Percentiles rank a stretch among this genome's conserved stretches.
Evolutionary conservation across 1,140 invertebrate genomes (phyloP).

Genomic region (Aradophagus sp.): DNA sequence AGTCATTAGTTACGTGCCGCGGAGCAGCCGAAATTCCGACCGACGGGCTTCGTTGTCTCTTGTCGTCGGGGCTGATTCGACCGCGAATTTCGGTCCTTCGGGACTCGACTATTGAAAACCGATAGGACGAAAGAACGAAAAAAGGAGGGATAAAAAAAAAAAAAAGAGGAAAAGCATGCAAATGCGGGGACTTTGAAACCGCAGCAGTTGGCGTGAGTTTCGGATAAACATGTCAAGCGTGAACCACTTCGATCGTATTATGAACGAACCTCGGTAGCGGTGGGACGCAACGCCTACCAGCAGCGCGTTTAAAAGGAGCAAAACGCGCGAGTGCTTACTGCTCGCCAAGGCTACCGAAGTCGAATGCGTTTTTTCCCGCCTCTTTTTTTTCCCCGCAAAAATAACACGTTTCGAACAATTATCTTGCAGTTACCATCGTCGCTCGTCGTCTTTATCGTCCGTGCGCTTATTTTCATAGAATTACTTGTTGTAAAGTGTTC

Average conservation of each 20-base stretch:
- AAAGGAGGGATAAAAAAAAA: too few relatives aligned
- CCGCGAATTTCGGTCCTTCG: too few relatives aligned
- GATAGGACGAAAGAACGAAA: too few relatives aligned
- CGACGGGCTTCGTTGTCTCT: too few relatives aligned
- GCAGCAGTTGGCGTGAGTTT: constrained; percentile 21
- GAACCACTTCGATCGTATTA: constrained; percentile 46
- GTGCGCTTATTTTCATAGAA: constrained; percentile 27
- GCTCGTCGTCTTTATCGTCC: constrained; percentile 1
- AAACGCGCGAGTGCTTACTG: constrained; percentile 34
- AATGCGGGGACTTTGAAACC: too few relatives aligned
- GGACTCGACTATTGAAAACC: too few relatives aligned
- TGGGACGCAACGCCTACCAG: constrained; percentile 48
- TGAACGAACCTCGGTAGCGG: constrained; percentile 42
- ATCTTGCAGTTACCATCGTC: constrained; percentile 23
- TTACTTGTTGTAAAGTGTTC: constrained; percentile 24
- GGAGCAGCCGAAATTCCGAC: too few relatives aligned
- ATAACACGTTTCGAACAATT: constrained; percentile 32
- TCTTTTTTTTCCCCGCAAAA: too few relatives aligned
- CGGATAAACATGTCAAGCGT: constrained; percentile 38
- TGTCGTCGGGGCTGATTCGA: too few relatives aligned
- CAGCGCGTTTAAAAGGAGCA: constrained; percentile 43
- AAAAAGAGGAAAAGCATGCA: too few relatives aligned
- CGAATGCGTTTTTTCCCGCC: constrained; percentile 17
- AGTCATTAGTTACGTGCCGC: too few relatives aligned
- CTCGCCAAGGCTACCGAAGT: constrained; percentile 44